These are phyloP conservation scores for Chelmon rostratus DNA, from an alignment of 2,797 vertebrate species.

Conservation along the genomic window DNA sequence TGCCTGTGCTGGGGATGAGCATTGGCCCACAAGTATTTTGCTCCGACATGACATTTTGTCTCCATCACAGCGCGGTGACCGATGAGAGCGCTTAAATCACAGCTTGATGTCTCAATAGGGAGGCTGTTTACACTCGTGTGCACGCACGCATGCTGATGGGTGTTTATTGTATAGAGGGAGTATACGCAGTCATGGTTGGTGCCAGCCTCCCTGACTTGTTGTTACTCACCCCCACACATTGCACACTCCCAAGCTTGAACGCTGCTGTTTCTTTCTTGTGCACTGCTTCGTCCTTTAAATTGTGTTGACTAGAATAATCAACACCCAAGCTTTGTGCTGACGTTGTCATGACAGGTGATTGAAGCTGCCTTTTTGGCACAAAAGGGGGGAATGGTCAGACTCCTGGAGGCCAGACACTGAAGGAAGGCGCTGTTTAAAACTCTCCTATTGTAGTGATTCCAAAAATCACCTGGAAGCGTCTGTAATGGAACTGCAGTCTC, in stretches of 20 bases:
- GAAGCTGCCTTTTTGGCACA: conserved; percentile 23
- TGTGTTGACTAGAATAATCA: conserved; percentile 15
- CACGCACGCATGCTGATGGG: conserved; percentile 9
- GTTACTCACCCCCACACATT: conserved; percentile 26
- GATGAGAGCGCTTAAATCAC: conserved; percentile 40
- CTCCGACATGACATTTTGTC: conserved; percentile 59
- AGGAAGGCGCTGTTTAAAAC: background rate
- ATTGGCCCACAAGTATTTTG: conserved; percentile 41
- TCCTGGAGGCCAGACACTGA: background rate
- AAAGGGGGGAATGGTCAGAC: background rate
- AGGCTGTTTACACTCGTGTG: conserved; percentile 14
- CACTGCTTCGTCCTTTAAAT: conserved; percentile 37
- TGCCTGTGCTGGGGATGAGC: conserved; percentile 36
- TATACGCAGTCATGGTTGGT: conserved; percentile 8
- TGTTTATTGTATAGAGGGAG: conserved; percentile 32
- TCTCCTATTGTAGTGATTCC: background rate
- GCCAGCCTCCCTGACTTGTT: conserved; percentile 17
- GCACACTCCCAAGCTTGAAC: conserved; percentile 8
- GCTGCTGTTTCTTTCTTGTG: conserved; percentile 36
- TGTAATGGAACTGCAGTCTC: background rate
- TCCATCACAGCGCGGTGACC: conserved; percentile 38
- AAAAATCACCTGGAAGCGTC: background rate
- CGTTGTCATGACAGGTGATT: conserved; percentile 23
- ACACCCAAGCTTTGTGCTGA: conserved; percentile 10
- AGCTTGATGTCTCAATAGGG: conserved; percentile 58